Evolutionary conservation across 1,140 invertebrate genomes (phyloP), one percentile per base, ranked within the genome.

Genomic region (Coenobita brevimanus): DNA sequence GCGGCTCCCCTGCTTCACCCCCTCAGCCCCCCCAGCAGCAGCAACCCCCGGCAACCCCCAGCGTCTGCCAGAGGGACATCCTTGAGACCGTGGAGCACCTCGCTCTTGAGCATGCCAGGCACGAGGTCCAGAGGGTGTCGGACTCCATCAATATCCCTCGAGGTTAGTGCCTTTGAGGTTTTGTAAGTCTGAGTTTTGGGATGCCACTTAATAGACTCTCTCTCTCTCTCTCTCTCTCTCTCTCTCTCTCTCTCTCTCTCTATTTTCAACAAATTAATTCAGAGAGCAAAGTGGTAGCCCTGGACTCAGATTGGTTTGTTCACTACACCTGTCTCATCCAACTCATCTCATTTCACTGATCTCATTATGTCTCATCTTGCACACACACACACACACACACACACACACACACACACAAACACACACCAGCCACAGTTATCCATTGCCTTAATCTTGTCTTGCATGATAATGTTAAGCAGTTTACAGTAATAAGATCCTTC

Each of bases 111-210:
- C 96, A 97, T 91, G 95, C 97, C 82, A 95, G 96, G 88, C 95
- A 96, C 91, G 97, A 97, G 92, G 96, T 97, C 46, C 95, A 96
- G 90, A 96, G 95, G 91, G 97, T 96, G 1, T 97, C 97, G 92
- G 95, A 95, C 3, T 94, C 96, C 81, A 94, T 97, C 89, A 96
- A 96, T 91, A 97, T 98, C 92, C 96, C 97, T 92, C 95, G 95
- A 93, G 97, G 97, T 97, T 93, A 95, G 95, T 91, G 43, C 62
- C n/a, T n/a, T 3, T n/a, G 3, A 3, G 10, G 15, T 2, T 1
- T 8, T 17, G 17, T 6, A 17, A 17, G 6, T 6, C 17, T 50
- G 6, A 50, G 46, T 50, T 17, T 50, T 8, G 46, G 17, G n/a
- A n/a, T n/a, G n/a, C n/a, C n/a, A n/a, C n/a, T 50, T 50, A 50